Evolutionary conservation across 2,113 vertebrate species (phyloP).

Genomic region (Salvelinus alpinus): DNA sequence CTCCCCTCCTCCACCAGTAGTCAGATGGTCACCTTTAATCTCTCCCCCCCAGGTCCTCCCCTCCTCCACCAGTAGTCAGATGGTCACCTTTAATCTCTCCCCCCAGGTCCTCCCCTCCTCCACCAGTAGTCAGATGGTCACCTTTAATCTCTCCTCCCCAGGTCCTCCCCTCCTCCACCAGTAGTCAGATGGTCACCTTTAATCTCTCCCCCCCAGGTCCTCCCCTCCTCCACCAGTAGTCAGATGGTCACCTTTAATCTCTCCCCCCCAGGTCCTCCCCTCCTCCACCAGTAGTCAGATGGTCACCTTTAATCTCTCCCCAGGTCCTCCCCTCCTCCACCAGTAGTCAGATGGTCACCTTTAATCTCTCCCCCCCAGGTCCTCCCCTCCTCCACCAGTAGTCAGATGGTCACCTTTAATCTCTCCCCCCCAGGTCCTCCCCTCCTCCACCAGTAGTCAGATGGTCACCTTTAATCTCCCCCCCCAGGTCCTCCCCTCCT

Average conservation of each 20-base stretch:
- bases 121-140: conserved; percentile 98
- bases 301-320: conserved; percentile 92
- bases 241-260: neutral
- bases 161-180: conserved; percentile 93
- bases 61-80: no score
- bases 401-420: neutral
- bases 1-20: conserved; percentile 94
- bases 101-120: conserved; percentile 81
- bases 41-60: conserved; percentile 54
- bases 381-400: no score
- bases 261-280: conserved; percentile 71
- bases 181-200: conserved; percentile 98
- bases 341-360: conserved; percentile 98
- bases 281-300: conserved; percentile 96
- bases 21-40: conserved; percentile 98
- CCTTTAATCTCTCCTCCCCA: conserved; percentile 87
- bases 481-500: conserved; percentile 90
- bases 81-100: neutral
- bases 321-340: conserved; percentile 93
- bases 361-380: conserved; percentile 78
- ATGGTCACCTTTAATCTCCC: conserved; percentile 95
- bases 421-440: conserved; percentile 62
- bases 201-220: conserved; percentile 73
- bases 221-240: no score
- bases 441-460: conserved; percentile 93